Percentiles rank a stretch among this genome's conserved stretches.
phyloP scores from a whole-genome alignment of 2,888 invertebrate species.

The Melieria omissa region DNA sequence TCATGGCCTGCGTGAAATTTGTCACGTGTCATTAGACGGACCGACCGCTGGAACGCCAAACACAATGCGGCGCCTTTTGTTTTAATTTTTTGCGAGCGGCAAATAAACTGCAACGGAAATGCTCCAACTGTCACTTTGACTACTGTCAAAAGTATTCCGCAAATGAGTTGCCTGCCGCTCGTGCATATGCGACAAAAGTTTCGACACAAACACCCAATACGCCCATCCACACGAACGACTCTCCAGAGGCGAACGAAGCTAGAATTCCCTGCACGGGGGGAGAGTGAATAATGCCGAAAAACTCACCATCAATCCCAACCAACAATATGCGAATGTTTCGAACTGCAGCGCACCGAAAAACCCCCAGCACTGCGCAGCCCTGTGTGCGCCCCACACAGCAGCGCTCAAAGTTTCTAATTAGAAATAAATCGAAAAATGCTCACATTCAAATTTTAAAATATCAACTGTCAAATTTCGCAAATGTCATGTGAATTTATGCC shows the following conservation, averaged over 20 bases:
- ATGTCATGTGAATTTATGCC: conserved; percentile 56
- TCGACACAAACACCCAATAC: background rate
- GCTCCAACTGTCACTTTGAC: conserved; percentile 31
- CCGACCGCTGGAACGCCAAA: background rate
- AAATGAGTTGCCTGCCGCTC: conserved; percentile 21
- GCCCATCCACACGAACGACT: background rate
- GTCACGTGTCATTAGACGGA: conserved; percentile 27
- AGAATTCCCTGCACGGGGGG: background rate
- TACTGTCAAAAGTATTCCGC: conserved; percentile 32
- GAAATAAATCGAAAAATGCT: conserved; percentile 60
- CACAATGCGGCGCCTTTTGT: conserved; percentile 10
- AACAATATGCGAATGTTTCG: background rate
- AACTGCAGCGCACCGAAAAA: background rate
- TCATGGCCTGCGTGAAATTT: background rate
- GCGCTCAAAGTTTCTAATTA: conserved; percentile 57
- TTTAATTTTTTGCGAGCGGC: background rate
- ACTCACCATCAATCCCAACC: background rate
- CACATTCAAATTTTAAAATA: conserved; percentile 52
- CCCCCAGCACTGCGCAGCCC: background rate
- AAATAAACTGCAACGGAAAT: conserved; percentile 13
- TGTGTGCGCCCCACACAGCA: background rate
- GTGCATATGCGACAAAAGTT: conserved; percentile 25
- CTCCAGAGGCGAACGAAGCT: background rate
- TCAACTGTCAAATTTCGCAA: conserved; percentile 62
- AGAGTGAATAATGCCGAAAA: too few species aligned